These are phyloP conservation scores for Oplegnathus fasciatus DNA, from an alignment of 2,113 vertebrate species.

Conservation along the genomic window DNA sequence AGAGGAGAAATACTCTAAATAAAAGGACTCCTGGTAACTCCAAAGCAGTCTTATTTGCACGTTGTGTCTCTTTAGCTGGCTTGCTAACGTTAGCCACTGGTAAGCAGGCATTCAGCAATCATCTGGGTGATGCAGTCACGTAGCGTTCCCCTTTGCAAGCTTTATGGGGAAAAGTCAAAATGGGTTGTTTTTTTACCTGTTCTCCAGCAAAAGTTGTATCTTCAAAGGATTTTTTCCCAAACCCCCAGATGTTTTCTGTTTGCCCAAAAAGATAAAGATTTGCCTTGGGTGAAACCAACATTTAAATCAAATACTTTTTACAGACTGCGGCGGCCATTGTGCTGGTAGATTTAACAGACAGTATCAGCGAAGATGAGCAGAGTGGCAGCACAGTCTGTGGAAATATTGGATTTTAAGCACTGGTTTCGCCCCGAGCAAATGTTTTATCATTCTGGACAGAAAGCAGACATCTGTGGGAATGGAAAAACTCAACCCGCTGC, in stretches of 20 bases:
- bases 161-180: background rate
- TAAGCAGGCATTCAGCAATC: background rate
- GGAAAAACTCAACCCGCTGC: background rate
- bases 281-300: background rate
- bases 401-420: conserved; percentile 22
- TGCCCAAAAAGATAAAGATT: background rate
- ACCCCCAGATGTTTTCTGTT: background rate
- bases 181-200: background rate
- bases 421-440: background rate
- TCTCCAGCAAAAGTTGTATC: background rate
- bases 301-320: conserved; percentile 2
- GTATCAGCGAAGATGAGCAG: background rate
- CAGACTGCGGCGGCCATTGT: background rate
- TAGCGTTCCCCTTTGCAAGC: background rate
- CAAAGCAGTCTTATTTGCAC: background rate
- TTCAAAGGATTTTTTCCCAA: background rate
- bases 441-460: conserved; percentile 4
- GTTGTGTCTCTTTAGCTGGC: background rate
- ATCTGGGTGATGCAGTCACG: background rate
- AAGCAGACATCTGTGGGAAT: background rate
- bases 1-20: background rate
- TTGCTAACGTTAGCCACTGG: background rate
- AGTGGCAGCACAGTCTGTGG: background rate
- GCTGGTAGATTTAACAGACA: background rate
- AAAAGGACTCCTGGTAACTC: background rate